Percentiles rank a stretch among this genome's conserved stretches.
Evolutionary conservation across 2,113 vertebrate genomes (phyloP).

Genomic region (Ammospiza caudacuta): DNA sequence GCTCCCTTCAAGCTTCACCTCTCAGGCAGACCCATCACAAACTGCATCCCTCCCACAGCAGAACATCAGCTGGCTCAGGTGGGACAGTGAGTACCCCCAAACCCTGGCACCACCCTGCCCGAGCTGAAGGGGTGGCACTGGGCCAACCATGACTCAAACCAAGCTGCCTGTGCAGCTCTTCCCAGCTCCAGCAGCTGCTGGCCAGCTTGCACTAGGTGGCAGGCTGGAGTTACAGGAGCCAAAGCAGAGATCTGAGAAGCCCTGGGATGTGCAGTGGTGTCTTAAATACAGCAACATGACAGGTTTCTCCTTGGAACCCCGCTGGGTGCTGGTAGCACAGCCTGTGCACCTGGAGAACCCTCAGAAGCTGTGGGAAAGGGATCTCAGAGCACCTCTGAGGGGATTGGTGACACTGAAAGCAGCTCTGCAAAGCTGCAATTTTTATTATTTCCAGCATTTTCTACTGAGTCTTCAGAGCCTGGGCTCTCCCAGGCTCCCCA

Average conservation of each 20-base stretch:
- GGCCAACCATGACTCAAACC: background rate
- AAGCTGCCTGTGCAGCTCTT: background rate
- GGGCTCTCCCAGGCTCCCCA: background rate
- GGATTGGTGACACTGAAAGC: background rate
- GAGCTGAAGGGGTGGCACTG: background rate
- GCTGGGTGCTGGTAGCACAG: background rate
- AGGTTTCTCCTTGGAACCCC: conserved; percentile 34
- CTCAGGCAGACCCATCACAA: background rate
- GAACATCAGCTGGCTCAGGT: background rate
- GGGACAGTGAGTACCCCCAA: background rate
- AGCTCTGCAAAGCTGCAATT: background rate
- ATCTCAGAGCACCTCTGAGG: background rate
- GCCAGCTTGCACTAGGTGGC: conserved; percentile 41
- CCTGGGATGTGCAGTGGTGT: background rate
- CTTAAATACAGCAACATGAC: conserved; percentile 42
- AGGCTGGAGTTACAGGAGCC: conserved; percentile 33
- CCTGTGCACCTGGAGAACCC: background rate
- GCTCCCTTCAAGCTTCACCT: background rate
- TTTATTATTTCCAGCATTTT: background rate
- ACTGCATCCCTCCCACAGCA: background rate
- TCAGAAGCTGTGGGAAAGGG: background rate
- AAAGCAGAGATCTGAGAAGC: background rate
- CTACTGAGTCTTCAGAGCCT: background rate
- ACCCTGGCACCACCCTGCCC: background rate
- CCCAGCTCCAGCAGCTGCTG: background rate